phyloP scores from a whole-genome alignment of 2,113 vertebrate species.

The Cichladusa arquata region DNA sequence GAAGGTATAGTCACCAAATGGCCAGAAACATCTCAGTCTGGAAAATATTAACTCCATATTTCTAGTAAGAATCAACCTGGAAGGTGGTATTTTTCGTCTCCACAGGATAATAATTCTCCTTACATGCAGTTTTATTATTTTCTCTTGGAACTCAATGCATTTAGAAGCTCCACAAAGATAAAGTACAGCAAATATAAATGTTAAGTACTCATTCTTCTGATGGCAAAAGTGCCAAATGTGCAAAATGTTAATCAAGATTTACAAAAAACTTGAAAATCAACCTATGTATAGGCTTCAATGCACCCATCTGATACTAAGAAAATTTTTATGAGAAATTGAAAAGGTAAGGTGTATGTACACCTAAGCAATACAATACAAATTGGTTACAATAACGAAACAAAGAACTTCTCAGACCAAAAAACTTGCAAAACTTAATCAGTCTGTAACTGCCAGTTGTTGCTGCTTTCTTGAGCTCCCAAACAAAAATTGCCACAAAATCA shows the following conservation, averaged over 20 bases:
- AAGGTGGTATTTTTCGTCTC: neutral
- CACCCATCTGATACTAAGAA: neutral
- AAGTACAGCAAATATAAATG: neutral
- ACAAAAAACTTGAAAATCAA: neutral
- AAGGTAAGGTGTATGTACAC: neutral
- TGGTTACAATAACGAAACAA: neutral
- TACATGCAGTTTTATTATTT: neutral
- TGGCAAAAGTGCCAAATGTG: neutral
- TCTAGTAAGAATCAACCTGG: neutral
- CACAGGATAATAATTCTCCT: neutral
- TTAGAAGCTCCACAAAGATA: neutral
- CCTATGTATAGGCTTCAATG: neutral
- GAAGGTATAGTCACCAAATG: neutral
- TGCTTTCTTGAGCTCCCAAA: neutral
- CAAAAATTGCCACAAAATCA: neutral
- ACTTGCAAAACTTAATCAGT: neutral
- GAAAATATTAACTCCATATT: neutral
- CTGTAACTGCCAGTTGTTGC: neutral
- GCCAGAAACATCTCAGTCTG: neutral
- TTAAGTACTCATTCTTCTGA: neutral
- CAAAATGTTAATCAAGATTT: neutral
- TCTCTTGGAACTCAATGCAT: neutral
- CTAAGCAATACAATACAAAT: too few species aligned
- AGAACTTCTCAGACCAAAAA: neutral
- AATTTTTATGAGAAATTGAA: neutral